Conservation (phyloP, 2,797 vertebrate genomes). For the Lacerta agilis region DNA sequence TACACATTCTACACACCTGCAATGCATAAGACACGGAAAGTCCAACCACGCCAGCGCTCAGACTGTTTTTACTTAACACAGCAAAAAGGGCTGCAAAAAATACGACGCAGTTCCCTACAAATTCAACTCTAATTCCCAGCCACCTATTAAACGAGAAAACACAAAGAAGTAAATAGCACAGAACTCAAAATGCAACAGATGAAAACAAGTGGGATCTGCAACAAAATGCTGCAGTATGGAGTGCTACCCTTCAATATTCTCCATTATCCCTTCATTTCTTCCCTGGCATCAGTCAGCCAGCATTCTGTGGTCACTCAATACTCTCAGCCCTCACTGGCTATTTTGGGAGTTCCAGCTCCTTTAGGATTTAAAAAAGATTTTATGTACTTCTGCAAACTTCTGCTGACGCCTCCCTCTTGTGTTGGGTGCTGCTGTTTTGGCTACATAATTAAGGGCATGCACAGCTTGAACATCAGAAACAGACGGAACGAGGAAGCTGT, state of each 20-base stretch:
- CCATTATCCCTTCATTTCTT: no score
- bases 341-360: neutral
- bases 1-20: slow-evolving; percentile 80
- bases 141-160: slow-evolving; percentile 81
- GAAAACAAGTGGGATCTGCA: neutral
- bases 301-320: no score
- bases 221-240: neutral
- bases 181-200: neutral
- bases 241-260: no score
- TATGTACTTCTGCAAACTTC: neutral
- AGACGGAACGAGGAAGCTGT: neutral
- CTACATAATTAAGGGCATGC: neutral
- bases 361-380: neutral
- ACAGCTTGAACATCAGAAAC: neutral
- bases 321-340: neutral
- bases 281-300: no score
- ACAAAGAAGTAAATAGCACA: slow-evolving; percentile 1
- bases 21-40: slow-evolving; percentile 94
- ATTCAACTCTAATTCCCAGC: slow-evolving; percentile 92
- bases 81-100: slow-evolving; percentile 94
- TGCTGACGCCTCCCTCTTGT: neutral
- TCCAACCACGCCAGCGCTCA: slow-evolving; percentile 90
- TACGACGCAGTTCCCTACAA: slow-evolving; percentile 94
- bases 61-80: slow-evolving; percentile 84
- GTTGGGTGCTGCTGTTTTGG: neutral